Base-by-base conservation (phyloP, 2,888 invertebrate genomes). In the Drosophila hawaiiensis region DNA sequence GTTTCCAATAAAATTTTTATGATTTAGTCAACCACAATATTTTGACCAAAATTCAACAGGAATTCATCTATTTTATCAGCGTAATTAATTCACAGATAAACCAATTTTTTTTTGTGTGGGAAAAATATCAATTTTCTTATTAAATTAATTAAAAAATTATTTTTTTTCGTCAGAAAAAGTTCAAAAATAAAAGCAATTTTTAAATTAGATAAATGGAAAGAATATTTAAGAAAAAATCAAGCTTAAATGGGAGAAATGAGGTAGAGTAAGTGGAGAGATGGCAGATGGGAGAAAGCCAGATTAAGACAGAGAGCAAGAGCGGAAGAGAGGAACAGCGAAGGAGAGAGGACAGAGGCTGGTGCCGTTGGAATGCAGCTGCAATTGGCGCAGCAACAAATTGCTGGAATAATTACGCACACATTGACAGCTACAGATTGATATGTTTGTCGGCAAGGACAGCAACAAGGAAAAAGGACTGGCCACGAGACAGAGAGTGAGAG, bases 351-450 rank as follows among this genome's bases (percentile, higher is more conserved):
- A 19, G 19, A 12, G 58, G 5, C 3, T 14, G 22, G 50, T 39
- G 37, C 63, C 41, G 55, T 9, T 73, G 86, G 90, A 91, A 91
- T 91, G 80, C 86, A 76, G 78, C 56, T 86, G 91, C 92, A 91
- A 92, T 92, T 92, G 92, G 91, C 91, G 79, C 73, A 80, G 77
- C 91, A 84, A 91, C 91, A 92, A 92, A 92, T 92, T 91, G 91
- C 86, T 92, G 84, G 87, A 92, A 92, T 92, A 92, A 92, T 92
- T 92, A 91, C 90, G 91, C 91, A 90, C 87, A 89, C 91, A 91
- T 89, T 90, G 90, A 92, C 92, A 92, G 76, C 78, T 69, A 77
- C 88, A 82, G 88, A 84, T 84, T 88, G 84, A 84, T 85, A 85
- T 75, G 88, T 84, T 84, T 69, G 79, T 52, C 70, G 61, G 52